phyloP scores from a whole-genome alignment of 2,797 vertebrate species.

The Acanthurus leucopareius region DNA sequence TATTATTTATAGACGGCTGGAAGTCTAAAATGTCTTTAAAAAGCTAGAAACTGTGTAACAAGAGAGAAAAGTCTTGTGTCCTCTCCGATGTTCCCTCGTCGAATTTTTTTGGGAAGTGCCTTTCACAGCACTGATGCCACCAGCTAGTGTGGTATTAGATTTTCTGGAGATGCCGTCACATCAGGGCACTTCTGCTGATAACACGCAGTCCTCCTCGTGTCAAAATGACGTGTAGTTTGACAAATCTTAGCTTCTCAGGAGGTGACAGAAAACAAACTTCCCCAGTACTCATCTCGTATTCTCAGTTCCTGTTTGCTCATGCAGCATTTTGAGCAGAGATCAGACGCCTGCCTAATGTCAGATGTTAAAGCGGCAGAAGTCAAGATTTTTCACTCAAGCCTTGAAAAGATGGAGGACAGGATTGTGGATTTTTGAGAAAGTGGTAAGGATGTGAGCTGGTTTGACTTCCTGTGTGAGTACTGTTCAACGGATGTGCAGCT shows the following conservation, averaged over 20 bases:
- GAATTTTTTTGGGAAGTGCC: constrained; percentile 40
- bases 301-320: constrained; percentile 59
- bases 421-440: constrained; percentile 33
- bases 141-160: constrained; percentile 39
- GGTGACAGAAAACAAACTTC: constrained; percentile 73
- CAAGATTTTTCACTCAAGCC: constrained; percentile 51
- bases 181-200: constrained; percentile 55
- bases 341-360: constrained; percentile 59
- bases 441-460: constrained; percentile 32
- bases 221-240: constrained; percentile 65
- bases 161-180: constrained; percentile 60
- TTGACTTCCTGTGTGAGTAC: constrained; percentile 51
- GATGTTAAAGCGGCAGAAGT: constrained; percentile 56
- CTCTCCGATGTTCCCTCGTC: constrained; percentile 11
- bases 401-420: constrained; percentile 53
- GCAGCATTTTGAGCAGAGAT: constrained; percentile 57
- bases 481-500: constrained; percentile 43
- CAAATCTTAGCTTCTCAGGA: constrained; percentile 64
- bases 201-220: constrained; percentile 51
- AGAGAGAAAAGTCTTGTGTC: not conserved
- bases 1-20: not conserved
- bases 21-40: constrained; percentile 20
- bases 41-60: constrained; percentile 15
- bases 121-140: constrained; percentile 39
- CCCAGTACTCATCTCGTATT: constrained; percentile 61